These are phyloP conservation scores for Penaeus chinensis DNA, from an alignment of 1,140 invertebrate genomes.

Conservation along the genomic window DNA sequence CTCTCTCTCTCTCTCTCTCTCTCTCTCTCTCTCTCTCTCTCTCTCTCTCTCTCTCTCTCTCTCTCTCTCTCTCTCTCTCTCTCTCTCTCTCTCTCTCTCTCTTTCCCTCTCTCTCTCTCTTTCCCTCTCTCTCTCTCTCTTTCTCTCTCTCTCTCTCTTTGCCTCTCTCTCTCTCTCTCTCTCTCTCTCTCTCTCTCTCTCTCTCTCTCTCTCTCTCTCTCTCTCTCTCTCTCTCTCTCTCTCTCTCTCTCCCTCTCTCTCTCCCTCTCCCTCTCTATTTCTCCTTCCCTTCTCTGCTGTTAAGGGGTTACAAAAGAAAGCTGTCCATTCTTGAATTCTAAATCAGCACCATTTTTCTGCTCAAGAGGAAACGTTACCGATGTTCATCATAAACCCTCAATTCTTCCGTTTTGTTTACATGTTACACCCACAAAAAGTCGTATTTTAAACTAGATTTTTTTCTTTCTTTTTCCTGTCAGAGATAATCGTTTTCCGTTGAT, in stretches of 20 bases:
- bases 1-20: background rate
- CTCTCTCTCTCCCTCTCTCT: background rate
- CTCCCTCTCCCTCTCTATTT: background rate
- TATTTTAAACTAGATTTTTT: too few species aligned
- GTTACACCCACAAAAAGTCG: too few species aligned
- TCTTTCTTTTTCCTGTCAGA: too few species aligned
- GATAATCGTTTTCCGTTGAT: too few species aligned
- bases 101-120: background rate
- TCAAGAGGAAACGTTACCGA: too few species aligned
- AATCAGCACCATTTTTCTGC: too few species aligned
- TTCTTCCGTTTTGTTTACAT: too few species aligned
- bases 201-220: background rate
- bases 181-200: conserved; percentile 18
- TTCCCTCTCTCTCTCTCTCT: background rate
- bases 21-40: background rate
- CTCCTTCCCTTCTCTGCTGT: background rate
- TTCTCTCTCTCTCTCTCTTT: background rate
- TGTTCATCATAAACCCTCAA: too few species aligned
- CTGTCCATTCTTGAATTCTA: background rate
- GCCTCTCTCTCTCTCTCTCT: background rate
- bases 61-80: background rate
- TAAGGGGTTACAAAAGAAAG: too few species aligned
- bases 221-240: conserved; percentile 8
- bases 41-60: conserved; percentile 6
- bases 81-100: background rate